Base-by-base conservation (phyloP, 2,797 vertebrate species). In the Cyprinodon diabolis region DNA sequence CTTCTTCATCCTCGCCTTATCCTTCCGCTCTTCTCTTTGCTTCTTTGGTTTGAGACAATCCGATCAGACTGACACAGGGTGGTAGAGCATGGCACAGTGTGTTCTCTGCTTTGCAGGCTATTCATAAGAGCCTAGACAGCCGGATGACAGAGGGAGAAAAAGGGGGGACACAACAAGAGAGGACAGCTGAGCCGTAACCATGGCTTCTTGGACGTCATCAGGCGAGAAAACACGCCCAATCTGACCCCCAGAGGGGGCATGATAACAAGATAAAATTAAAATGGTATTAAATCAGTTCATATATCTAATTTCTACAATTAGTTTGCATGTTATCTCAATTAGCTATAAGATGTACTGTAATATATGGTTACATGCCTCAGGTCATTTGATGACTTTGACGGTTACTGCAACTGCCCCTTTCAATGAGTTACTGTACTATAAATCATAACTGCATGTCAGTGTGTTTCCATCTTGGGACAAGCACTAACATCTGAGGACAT, bases 101-200 rank as follows among this genome's bases (percentile, higher is more conserved):
- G 87, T 84, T 78, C 87, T 82, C 63, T 52, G 49, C 69, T 71
- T 76, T 48, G 63, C 51, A 37, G 65, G 51, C 76, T 82, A 75
- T 82, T 89, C 84, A 86, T 85, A 78, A 85, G 80, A 74, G 81
- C 69, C 52, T 57, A 74, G 81, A 78, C 62, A 73, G 76, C 74
- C 75, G 69, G 66, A 80, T 78, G 83, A 69, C 74, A 77, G 66
- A 66, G 66, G 67, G 55, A 76, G 30, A 81, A 78, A 81, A 71
- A 71, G 69, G 72, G 79, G 55, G 83, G 78, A 74, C 80, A 90
- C 70, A 83, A 74, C 72, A 79, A 71, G 83, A 85, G 66, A 74
- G 74, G 86, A 87, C 90, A 93, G 89, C 90, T 91, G 90, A 87
- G 78, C 52, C 68, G 86, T 82, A 75, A 79, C 78, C 79, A 90